A percentile compares a stretch with the other conserved stretches of the same genome.
Evolutionary conservation across 2,888 invertebrate species (phyloP).

Genomic region (Cetonia aurata): DNA sequence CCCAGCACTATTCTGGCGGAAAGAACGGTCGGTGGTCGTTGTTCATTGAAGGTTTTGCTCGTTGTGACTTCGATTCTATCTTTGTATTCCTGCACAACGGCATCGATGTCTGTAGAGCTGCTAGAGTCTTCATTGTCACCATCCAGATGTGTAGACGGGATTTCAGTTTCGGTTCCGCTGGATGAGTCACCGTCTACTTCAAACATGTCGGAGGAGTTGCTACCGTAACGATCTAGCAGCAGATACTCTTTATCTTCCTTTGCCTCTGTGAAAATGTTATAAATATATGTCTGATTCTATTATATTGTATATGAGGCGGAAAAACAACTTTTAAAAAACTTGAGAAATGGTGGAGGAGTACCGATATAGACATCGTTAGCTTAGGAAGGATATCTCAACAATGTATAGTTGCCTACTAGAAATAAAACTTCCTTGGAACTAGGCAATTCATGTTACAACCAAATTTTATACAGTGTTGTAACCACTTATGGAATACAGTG

Average conservation of each 20-base stretch:
- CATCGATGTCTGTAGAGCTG: slow-evolving; percentile 82
- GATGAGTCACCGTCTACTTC: slow-evolving; percentile 58
- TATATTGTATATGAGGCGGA: neutral
- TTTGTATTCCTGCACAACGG: slow-evolving; percentile 81
- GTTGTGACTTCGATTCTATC: slow-evolving; percentile 73
- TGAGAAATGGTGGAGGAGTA: no score
- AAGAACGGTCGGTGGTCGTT: slow-evolving; percentile 56
- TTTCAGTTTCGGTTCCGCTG: slow-evolving; percentile 58
- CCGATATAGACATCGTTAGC: no score
- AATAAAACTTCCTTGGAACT: no score
- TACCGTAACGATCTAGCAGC: slow-evolving; percentile 70
- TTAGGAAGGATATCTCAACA: no score
- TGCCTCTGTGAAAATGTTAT: slow-evolving; percentile 58
- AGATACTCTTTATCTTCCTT: slow-evolving; percentile 73
- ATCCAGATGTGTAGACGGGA: slow-evolving; percentile 53
- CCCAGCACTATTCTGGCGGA: slow-evolving; percentile 58
- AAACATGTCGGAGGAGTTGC: slow-evolving; percentile 59
- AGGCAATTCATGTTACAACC: no score
- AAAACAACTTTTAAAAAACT: no score
- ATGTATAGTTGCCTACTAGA: no score
- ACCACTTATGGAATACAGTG: no score
- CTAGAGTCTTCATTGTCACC: slow-evolving; percentile 71
- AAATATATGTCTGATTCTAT: neutral
- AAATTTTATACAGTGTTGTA: no score
- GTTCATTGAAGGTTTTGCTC: slow-evolving; percentile 59